Conservation (phyloP, 2,113 vertebrate species). For the Nannobrachium achirus region DNA sequence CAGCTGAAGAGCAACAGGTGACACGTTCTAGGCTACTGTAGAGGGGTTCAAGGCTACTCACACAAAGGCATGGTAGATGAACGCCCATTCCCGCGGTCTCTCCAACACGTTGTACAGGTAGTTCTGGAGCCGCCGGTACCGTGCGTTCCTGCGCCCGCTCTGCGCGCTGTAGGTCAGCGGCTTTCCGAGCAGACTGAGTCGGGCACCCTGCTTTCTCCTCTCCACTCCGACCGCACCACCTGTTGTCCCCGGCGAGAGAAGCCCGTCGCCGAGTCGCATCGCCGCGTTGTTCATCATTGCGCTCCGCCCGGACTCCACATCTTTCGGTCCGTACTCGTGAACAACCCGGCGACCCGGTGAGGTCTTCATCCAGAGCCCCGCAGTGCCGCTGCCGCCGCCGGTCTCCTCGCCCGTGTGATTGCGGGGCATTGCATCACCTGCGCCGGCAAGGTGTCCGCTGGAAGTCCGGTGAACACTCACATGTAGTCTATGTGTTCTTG, state of each 20-base stretch:
- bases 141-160: slow-evolving; percentile 92
- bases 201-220: slow-evolving; percentile 89
- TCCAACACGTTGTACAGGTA: slow-evolving; percentile 97
- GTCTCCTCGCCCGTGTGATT: slow-evolving; percentile 89
- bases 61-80: slow-evolving; percentile 97
- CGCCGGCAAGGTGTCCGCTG: slow-evolving; percentile 75
- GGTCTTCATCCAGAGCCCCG: slow-evolving; percentile 87
- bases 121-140: slow-evolving; percentile 94
- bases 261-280: slow-evolving; percentile 81
- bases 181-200: slow-evolving; percentile 95
- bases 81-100: slow-evolving; percentile 93
- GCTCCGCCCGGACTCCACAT: slow-evolving; percentile 89
- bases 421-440: slow-evolving; percentile 93
- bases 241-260: slow-evolving; percentile 78
- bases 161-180: slow-evolving; percentile 91
- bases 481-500: slow-evolving; percentile 41
- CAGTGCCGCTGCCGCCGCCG: slow-evolving; percentile 69
- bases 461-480: slow-evolving; percentile 62
- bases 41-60: slow-evolving; percentile 79
- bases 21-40: background rate
- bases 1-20: background rate
- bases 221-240: slow-evolving; percentile 80
- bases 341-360: slow-evolving; percentile 67
- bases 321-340: slow-evolving; percentile 84
- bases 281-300: slow-evolving; percentile 80